These are phyloP conservation scores for Brachionus angularis DNA, from an alignment of 1,140 invertebrate species.

Conservation along the genomic window DNA sequence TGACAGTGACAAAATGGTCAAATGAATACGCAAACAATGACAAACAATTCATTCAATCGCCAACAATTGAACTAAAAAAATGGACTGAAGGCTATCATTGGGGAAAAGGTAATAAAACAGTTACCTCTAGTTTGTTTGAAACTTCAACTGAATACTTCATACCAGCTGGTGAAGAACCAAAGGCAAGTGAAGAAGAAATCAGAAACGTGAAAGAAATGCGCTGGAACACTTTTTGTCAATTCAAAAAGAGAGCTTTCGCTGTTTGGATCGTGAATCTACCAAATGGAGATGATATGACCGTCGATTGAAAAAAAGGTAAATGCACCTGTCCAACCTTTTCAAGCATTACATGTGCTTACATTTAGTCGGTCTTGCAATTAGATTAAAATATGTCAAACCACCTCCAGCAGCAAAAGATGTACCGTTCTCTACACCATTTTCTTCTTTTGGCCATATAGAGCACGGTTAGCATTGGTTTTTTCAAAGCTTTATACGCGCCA, in stretches of 20 bases:
- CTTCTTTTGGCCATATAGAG: no score
- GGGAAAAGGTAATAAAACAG: background rate
- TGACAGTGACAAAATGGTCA: slow-evolving; percentile 3
- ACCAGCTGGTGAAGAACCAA: background rate
- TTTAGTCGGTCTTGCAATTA: background rate
- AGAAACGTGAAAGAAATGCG: background rate
- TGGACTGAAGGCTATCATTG: background rate
- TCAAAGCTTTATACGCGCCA: no score
- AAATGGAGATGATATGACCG: background rate
- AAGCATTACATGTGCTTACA: background rate
- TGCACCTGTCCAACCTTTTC: background rate
- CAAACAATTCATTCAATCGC: no score
- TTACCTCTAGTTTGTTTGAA: background rate
- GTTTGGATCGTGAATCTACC: background rate
- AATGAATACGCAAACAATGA: background rate
- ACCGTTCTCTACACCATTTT: no score
- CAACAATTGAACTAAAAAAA: background rate
- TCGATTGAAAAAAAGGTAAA: background rate
- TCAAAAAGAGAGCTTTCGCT: background rate
- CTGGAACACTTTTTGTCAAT: background rate
- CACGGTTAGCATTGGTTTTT: no score
- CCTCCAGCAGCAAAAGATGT: no score
- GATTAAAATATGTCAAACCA: background rate
- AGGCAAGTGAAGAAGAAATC: background rate
- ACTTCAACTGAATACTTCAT: no score